Percentiles rank a stretch among this genome's conserved stretches.
Conservation (phyloP, 1,140 invertebrate species). For the Nixonia krombeini region DNA sequence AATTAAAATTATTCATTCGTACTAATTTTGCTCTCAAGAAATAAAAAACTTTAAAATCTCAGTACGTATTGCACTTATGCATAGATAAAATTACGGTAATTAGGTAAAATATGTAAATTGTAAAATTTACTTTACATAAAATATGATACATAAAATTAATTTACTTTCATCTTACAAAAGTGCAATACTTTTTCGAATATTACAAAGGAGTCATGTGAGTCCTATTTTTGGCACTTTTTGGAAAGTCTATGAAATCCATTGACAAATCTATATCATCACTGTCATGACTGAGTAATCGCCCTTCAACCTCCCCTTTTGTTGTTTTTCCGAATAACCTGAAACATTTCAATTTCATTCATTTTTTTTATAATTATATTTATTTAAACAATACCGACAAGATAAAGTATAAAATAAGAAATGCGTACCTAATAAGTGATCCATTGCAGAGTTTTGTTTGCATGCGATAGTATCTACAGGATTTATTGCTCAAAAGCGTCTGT, state of each 20-base stretch:
- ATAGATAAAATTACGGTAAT: too few relatives aligned
- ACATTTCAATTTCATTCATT: constrained; percentile 8
- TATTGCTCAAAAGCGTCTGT: too few relatives aligned
- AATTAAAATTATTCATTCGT: too few relatives aligned
- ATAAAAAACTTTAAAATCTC: too few relatives aligned
- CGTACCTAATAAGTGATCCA: background rate
- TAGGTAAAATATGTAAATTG: too few relatives aligned
- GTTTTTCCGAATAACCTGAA: constrained; percentile 61
- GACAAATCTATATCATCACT: constrained; percentile 54
- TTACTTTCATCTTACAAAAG: too few relatives aligned
- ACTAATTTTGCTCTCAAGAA: too few relatives aligned
- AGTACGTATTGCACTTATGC: too few relatives aligned
- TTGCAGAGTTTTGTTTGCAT: background rate
- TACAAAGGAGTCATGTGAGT: constrained; percentile 51
- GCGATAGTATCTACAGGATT: too few relatives aligned
- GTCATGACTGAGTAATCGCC: constrained; percentile 56
- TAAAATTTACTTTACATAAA: too few relatives aligned
- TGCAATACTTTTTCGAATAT: too few relatives aligned
- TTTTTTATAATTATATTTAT: background rate
- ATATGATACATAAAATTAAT: too few relatives aligned
- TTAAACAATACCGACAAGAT: background rate
- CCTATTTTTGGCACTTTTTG: constrained; percentile 50
- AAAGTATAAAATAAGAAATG: constrained; percentile 4
- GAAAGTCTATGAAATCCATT: constrained; percentile 55
- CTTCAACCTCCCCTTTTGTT: constrained; percentile 61